Conservation (phyloP, 2,113 vertebrate genomes). For the Brachirus orientalis region DNA sequence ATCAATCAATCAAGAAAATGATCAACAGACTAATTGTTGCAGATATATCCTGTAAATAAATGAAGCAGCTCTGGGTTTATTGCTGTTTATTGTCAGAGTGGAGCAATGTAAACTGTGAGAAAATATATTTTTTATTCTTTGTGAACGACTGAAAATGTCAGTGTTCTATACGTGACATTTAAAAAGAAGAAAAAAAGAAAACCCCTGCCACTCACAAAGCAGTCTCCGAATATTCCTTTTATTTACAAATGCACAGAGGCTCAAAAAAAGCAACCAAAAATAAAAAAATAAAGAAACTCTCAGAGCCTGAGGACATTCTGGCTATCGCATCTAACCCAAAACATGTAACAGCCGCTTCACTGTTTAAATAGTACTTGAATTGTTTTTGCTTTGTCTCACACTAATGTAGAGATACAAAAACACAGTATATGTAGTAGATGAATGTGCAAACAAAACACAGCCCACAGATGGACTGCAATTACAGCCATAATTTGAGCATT, state of each 20-base stretch:
- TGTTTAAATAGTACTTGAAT: neutral
- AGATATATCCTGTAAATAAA: conserved; percentile 33
- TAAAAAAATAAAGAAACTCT: neutral
- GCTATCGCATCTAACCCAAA: neutral
- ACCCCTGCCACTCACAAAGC: conserved; percentile 25
- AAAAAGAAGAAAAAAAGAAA: conserved; percentile 18
- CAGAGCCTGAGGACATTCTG: conserved; percentile 2
- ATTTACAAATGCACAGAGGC: conserved; percentile 7
- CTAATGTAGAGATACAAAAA: conserved; percentile 6
- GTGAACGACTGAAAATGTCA: neutral
- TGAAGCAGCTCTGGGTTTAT: conserved; percentile 26
- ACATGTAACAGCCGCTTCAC: neutral
- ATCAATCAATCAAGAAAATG: no score
- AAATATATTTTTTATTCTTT: conserved; percentile 19
- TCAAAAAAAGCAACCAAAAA: neutral
- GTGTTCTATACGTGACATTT: conserved; percentile 29
- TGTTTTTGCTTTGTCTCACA: neutral
- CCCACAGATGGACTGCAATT: conserved; percentile 6
- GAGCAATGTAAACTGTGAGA: conserved; percentile 5
- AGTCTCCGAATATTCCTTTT: conserved; percentile 5
- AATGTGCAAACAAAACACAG: neutral
- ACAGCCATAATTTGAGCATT: conserved; percentile 28
- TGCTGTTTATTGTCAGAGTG: conserved; percentile 12
- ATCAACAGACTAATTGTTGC: no score
- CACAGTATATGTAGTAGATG: neutral